Conservation (phyloP, 2,888 invertebrate genomes). For the Euplagia quadripunctaria region DNA sequence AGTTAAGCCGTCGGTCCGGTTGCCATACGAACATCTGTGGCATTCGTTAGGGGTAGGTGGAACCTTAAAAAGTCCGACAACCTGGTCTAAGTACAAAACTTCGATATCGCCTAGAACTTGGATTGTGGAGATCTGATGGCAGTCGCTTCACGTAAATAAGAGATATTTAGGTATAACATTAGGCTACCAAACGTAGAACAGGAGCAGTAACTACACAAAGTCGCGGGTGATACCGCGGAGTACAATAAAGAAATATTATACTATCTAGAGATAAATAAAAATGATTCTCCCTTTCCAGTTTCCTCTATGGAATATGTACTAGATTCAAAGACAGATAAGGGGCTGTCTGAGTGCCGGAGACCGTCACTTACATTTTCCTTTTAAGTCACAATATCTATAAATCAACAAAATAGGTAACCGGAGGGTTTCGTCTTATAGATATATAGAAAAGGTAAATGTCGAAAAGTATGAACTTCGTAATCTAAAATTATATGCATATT, state of each 20-base stretch:
- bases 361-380: slow-evolving; percentile 7
- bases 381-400: slow-evolving; percentile 18
- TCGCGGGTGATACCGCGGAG: background rate
- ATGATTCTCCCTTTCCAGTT: background rate
- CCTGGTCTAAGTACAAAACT: too few relatives aligned
- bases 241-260: background rate
- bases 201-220: background rate
- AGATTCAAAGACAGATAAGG: slow-evolving; percentile 1
- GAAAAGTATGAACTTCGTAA: background rate
- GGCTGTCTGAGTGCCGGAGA: background rate
- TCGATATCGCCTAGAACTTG: too few relatives aligned
- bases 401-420: background rate
- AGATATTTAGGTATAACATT: too few relatives aligned
- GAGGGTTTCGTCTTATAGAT: background rate
- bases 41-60: too few relatives aligned
- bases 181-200: too few relatives aligned
- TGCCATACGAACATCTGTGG: too few relatives aligned
- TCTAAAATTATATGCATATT: too few relatives aligned
- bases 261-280: background rate
- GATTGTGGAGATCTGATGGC: too few relatives aligned
- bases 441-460: too few relatives aligned
- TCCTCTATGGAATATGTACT: background rate
- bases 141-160: too few relatives aligned
- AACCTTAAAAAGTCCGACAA: too few relatives aligned
- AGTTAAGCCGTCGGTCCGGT: too few relatives aligned